These are phyloP conservation scores for Nannoperca obscura DNA, from an alignment of 2,797 vertebrate genomes.

Conservation along the genomic window DNA sequence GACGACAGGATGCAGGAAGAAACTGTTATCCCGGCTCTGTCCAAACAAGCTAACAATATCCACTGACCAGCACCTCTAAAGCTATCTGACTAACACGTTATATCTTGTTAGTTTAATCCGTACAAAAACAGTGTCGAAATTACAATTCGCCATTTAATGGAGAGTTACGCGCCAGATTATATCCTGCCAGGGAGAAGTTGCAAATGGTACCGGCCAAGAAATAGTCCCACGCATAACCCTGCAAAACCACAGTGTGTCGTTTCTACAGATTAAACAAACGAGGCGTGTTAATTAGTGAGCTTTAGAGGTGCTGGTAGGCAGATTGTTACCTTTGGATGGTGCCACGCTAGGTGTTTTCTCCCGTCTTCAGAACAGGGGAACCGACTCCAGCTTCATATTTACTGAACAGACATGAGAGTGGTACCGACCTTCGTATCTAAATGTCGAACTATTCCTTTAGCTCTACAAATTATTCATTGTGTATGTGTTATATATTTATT, in stretches of 20 bases:
- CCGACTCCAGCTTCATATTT: not conserved
- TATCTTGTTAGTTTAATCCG: not conserved
- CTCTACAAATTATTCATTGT: not conserved
- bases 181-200: not conserved
- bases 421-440: not conserved
- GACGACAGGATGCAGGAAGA: not conserved
- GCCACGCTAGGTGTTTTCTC: not conserved
- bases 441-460: not conserved
- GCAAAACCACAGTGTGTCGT: not conserved
- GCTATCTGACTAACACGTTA: not conserved
- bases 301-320: not conserved
- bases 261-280: not conserved
- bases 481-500: not conserved
- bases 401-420: not conserved
- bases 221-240: not conserved
- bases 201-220: not conserved
- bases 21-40: not conserved
- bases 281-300: not conserved
- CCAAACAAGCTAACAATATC: not conserved
- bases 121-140: not conserved
- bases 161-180: not conserved
- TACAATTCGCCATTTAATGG: not conserved
- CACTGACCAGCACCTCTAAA: not conserved
- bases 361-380: too few relatives aligned
- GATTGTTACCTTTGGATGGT: not conserved